Evolutionary conservation across 2,888 invertebrate species (phyloP), one percentile per base, ranked within the genome.

Genomic region (Trichacis sp.): DNA sequence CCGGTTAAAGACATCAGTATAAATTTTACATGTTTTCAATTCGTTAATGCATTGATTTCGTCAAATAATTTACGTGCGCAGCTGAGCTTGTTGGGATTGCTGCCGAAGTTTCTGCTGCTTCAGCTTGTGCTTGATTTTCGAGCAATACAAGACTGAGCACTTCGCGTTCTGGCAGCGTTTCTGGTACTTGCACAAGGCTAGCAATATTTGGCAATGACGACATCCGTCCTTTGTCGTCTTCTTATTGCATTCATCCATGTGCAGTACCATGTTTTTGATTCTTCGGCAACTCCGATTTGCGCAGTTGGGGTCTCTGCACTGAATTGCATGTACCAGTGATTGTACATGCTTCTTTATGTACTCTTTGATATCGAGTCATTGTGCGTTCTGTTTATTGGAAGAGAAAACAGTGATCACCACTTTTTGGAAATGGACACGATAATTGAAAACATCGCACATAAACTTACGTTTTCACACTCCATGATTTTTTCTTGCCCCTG

Each of bases 201-300:
- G 97, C 50, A 99, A 91, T 85, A 99, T 99, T 86, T 99, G 99
- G 89, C 99, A 99, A 74, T 98, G 97, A 0, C 97, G 96, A 85
- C 99, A 99, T 70, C 95, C 97, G 76, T 97, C 96, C 83, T 96
- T 96, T 70, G 93, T n/a, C n/a, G n/a, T 96, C 87, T 96, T 96
- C 69, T 95, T 88, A 85, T 97, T 97, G 89, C 99, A 99, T 76
- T 92, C 90, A 88, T 96, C 97, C 17, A 98, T 97, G 85, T 99
- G 99, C 67, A 93, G 92, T n/a, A 99, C 97, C 38, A 99, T 97
- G 56, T 97, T 90, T 87, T 98, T 99, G 98, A 99, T 99, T 89
- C 97, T 98, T 87, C 95, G 94, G 86, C 99, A 99, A 76, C 97
- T 96, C 17, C 96, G 95, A 75, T 97, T 87, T 65, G 97, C 91